Evolutionary conservation across 2,888 invertebrate genomes (phyloP), one percentile per base, ranked within the genome.

Genomic region (Nymphalis polychloros): DNA sequence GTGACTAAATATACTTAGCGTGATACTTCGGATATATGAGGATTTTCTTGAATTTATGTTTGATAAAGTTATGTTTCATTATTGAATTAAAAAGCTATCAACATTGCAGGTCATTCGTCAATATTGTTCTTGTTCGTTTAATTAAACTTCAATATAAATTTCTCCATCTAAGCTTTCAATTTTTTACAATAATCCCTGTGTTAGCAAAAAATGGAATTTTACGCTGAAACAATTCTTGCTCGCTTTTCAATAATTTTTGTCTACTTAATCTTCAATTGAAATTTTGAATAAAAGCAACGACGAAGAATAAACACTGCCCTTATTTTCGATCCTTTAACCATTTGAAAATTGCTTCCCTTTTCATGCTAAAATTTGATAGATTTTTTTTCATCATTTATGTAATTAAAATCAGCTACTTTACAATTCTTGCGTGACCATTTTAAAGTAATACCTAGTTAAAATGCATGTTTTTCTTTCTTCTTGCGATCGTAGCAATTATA

Each of bases 281-380:
- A 64, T 69, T 67, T 55, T 49, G 52, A 61, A 63, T 50, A 60
- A 69, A 72, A 69, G 65, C 65, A 53, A 59, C 57, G 63, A 31
- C 47, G 64, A 65, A 65, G 52, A 70, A 65, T 72, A 68, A 72
- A 72, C 63, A 66, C 65, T 52, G 67, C 50, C 59, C 55, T 69
- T 66, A 63, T 69, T 70, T 61, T 13, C 63, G 65, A 68, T 70
- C 61, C 71, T 59, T 69, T 64, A 69, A 65, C 70, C 49, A 75
- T 76, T 70, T 72, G 66, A 72, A 63, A 63, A 69, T 69, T 70
- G 63, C 19, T 60, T 66, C 55, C 27, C 57, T 55, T 66, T 70
- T 64, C 62, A 48, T 52, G 41, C 27, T 50, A 63, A 60, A 63
- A 64, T 49, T 20, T 59, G 55, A 65, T 62, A 67, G 47, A 65